Percentiles rank a stretch among this genome's conserved stretches.
These are phyloP conservation scores for Amphiprion ocellaris DNA, from an alignment of 2,113 vertebrate genomes.

Conservation along the genomic window DNA sequence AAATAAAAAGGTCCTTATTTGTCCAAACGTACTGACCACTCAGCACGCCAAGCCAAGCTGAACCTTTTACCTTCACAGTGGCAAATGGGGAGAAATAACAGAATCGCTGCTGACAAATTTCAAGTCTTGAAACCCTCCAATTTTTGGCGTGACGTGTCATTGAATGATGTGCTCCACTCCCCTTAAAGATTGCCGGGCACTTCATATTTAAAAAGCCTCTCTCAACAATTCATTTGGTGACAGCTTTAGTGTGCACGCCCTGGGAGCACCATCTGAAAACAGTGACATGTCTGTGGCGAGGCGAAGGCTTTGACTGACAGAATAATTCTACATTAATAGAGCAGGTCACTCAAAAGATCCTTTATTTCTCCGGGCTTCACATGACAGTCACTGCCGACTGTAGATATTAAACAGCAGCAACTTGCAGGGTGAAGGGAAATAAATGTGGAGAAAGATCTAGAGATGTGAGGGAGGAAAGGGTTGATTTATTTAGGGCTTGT, in stretches of 20 bases:
- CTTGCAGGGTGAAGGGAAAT: neutral
- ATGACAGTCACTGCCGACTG: conserved; percentile 35
- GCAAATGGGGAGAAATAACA: conserved; percentile 27
- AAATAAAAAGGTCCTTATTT: conserved; percentile 3
- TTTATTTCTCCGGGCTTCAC: conserved; percentile 40
- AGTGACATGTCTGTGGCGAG: conserved; percentile 48
- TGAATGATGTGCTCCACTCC: conserved; percentile 68
- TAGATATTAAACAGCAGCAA: conserved; percentile 10
- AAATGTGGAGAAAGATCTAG: neutral
- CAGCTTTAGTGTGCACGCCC: conserved; percentile 59
- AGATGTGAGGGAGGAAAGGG: too few relatives aligned
- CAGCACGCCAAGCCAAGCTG: neutral
- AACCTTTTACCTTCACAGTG: neutral
- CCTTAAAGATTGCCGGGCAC: conserved; percentile 58
- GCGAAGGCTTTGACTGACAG: conserved; percentile 68
- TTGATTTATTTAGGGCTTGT: too few relatives aligned
- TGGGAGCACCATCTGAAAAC: conserved; percentile 53
- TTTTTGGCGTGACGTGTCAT: conserved; percentile 44
- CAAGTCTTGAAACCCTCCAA: conserved; percentile 40
- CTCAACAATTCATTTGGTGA: conserved; percentile 69
- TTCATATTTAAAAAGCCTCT: conserved; percentile 66
- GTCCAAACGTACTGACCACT: conserved; percentile 14
- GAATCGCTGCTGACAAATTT: conserved; percentile 55
- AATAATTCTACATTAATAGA: conserved; percentile 73
- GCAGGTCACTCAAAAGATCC: conserved; percentile 49